Evolutionary conservation across 2,888 invertebrate species (phyloP), one percentile per base, ranked within the genome.

Genomic region (Temnothorax unifasciatus): DNA sequence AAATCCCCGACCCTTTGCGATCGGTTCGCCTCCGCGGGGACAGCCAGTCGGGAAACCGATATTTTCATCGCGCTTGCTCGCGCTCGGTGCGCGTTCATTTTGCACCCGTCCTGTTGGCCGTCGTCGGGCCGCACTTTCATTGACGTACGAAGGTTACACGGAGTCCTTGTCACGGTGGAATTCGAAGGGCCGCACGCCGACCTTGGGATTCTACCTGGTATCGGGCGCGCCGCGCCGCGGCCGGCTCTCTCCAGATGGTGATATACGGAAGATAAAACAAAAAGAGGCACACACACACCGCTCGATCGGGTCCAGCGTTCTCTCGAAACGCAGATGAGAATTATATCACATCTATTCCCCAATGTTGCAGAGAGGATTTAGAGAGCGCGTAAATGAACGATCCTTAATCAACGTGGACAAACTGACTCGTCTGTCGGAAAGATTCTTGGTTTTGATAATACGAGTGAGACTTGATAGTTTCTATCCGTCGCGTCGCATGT

Each of bases 161-260:
- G 81, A 89, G 91, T 86, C 90, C 90, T 90, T 89, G 89, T 87
- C 89, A 82, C 85, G 81, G 77, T 87, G 88, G 90, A 90, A 88
- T 88, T 90, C 89, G 90, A 90, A 90, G 90, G 90, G 90, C 86
- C 90, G 85, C 75, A 50, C 73, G 85, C 86, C 88, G 89, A 77
- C 90, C 90, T 90, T 90, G 90, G 86, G 82, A 90, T 90, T 90
- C 89, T 90, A 89, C 90, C 84, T 86, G 90, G 89, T 90, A 89
- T 84, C 90, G 83, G 79, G 18, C 47, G n/a, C n/a, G 52, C 0
- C 47, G 74, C 44, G 73, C 29, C 57, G 73, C 85, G 88, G 87
- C 79, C 87, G 87, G 85, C 84, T 83, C 87, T 89, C 87, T 87
- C 86, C 86, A 89, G 90, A 91, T 91, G 92, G 87, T 89, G 73